These are phyloP conservation scores for Grallaria varia DNA, from an alignment of 2,113 vertebrate genomes.

Conservation along the genomic window DNA sequence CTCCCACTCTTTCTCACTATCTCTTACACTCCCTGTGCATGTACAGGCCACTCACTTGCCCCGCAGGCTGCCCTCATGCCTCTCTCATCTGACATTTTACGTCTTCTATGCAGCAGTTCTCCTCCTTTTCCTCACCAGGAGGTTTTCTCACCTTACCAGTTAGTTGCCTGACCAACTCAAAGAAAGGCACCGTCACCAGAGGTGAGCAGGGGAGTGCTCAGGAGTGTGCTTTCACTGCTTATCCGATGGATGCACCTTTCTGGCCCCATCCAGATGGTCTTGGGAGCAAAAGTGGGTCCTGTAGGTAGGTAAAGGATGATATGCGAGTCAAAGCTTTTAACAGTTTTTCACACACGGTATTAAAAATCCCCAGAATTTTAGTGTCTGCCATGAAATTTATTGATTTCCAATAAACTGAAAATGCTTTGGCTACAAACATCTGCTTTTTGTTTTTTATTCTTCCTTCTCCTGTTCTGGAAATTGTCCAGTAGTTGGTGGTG, in stretches of 20 bases:
- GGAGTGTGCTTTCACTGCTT: not conserved
- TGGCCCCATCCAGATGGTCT: not conserved
- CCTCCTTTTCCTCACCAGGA: not conserved
- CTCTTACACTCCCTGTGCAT: fast-evolving
- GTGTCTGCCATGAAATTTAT: not conserved
- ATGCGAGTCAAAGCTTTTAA: not conserved
- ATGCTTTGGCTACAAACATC: not conserved
- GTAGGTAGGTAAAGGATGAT: not conserved
- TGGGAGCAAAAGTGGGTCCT: not conserved
- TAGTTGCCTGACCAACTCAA: not conserved
- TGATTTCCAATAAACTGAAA: not conserved
- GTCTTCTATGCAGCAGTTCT: not conserved
- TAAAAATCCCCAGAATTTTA: not conserved
- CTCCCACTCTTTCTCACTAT: not conserved
- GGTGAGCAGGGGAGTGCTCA: fast-evolving
- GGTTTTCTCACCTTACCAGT: not conserved
- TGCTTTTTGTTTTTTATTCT: not conserved
- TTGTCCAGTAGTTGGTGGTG: not conserved
- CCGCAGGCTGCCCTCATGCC: fast-evolving
- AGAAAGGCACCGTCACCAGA: not conserved
- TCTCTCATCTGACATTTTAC: not conserved
- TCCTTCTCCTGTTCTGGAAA: not conserved
- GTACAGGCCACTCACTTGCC: not conserved
- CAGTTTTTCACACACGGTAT: not conserved
- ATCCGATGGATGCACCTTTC: not conserved